Conservation (phyloP, 2,888 invertebrate species). For the Tiliacea aurago region DNA sequence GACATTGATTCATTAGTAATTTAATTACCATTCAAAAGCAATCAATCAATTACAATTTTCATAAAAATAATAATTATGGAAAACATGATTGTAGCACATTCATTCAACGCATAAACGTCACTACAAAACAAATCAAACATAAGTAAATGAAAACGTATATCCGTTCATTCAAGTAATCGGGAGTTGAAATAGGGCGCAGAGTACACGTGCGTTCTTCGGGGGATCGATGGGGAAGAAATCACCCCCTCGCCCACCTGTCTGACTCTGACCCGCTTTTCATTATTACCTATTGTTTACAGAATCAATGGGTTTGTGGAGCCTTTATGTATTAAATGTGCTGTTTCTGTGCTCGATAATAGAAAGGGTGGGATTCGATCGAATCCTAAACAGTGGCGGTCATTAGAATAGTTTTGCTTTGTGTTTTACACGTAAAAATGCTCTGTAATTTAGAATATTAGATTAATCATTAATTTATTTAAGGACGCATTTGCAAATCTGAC, state of each 20-base stretch:
- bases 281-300: slow-evolving; percentile 59
- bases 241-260: slow-evolving; percentile 67
- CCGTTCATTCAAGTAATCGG: slow-evolving; percentile 62
- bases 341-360: slow-evolving; percentile 32
- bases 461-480: not conserved
- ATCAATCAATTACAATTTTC: not conserved
- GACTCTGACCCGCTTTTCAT: slow-evolving; percentile 68
- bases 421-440: not conserved
- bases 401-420: not conserved
- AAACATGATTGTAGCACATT: not conserved
- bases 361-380: slow-evolving; percentile 20
- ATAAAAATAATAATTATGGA: not conserved
- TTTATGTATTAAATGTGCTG: slow-evolving; percentile 48
- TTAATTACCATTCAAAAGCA: not conserved
- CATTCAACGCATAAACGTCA: not conserved
- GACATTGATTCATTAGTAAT: not conserved
- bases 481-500: no score
- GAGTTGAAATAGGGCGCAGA: slow-evolving; percentile 62
- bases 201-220: slow-evolving; percentile 62
- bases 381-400: slow-evolving; percentile 5
- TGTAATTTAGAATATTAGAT: not conserved
- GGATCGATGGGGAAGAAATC: slow-evolving; percentile 62
- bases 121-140: not conserved
- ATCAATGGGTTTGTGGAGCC: slow-evolving; percentile 53
- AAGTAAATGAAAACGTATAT: not conserved